Base-by-base conservation (phyloP, 2,888 invertebrate genomes). In the Cantharis flavilabris region DNA sequence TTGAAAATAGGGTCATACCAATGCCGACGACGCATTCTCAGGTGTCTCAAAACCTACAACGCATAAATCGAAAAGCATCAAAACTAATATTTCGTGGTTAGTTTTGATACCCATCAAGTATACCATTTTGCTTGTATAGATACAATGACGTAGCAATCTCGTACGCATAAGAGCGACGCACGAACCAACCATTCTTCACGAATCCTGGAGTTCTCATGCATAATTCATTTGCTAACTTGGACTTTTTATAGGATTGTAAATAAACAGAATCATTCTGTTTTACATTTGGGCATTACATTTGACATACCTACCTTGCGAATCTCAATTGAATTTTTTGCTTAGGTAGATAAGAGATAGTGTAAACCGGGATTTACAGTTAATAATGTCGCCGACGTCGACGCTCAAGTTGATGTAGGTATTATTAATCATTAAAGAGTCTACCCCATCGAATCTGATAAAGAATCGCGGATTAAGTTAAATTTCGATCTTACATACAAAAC, bases 161-260 rank as follows among this genome's bases (percentile, higher is more conserved):
- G 49, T 2, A 49, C 65, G 65, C 26, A 67, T 23, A 26, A 67
- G 65, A 14, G 23, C 65, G 18, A 23, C 20, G 23, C 65, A 67
- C 65, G 18, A 67, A 26, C 10, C 23, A n/a, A n/a, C n/a, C 65
- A 67, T 49, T 20, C 65, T 70, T 65, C 33, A 30, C 30, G 11
- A 20, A 26, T 28, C 49, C 71, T 65, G 11, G 67, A 62, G 67
- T 75, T 71, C 20, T 20, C 71, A 69, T 75, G 71, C 67, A 71
- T 75, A 69, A 75, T 75, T 75, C 71, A 75, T 75, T 67, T 49
- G 71, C 49, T 63, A 71, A 71, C 75, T 71, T 75, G 62, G 18
- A 30, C 62, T 75, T 75, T 75, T 75, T 75, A 71, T 71, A 71
- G 71, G 69, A 65, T 71, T 75, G 75, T 71, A 71, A 75, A 75